These are phyloP conservation scores for Cygnus atratus DNA, from an alignment of 2,113 vertebrate species.

Conservation along the genomic window DNA sequence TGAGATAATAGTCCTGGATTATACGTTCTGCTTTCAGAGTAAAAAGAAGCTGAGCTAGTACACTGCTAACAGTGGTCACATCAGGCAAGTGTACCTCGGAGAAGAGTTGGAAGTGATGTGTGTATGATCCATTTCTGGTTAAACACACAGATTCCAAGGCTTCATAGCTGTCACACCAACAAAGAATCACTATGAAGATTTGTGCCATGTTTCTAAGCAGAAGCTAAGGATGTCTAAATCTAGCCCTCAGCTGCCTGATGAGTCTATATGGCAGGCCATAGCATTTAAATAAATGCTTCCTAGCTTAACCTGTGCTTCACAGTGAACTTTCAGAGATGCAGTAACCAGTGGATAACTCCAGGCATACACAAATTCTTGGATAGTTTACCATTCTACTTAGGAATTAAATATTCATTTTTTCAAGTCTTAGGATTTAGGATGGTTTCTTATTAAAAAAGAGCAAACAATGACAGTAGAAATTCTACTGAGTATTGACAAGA, in stretches of 20 bases:
- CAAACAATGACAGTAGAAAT: conserved; percentile 1
- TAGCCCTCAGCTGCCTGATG: neutral
- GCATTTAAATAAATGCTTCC: neutral
- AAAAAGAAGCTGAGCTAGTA: neutral
- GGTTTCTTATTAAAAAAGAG: neutral
- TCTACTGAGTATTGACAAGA: neutral
- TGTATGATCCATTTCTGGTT: neutral
- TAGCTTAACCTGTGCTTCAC: neutral
- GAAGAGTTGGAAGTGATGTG: neutral
- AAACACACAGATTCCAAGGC: neutral
- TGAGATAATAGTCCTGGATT: neutral
- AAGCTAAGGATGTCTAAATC: neutral
- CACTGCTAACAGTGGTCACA: neutral
- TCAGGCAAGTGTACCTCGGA: neutral
- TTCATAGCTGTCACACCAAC: fast-evolving
- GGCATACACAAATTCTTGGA: neutral
- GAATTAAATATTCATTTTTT: conserved; percentile 36
- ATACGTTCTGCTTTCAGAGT: neutral
- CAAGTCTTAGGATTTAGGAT: neutral
- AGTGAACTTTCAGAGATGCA: neutral
- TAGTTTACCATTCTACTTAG: neutral
- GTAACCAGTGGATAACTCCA: neutral
- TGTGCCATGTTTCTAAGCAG: neutral
- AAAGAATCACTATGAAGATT: neutral
- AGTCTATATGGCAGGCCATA: neutral